These are phyloP conservation scores for Karalla daura DNA, from an alignment of 2,797 vertebrate genomes.

Conservation along the genomic window DNA sequence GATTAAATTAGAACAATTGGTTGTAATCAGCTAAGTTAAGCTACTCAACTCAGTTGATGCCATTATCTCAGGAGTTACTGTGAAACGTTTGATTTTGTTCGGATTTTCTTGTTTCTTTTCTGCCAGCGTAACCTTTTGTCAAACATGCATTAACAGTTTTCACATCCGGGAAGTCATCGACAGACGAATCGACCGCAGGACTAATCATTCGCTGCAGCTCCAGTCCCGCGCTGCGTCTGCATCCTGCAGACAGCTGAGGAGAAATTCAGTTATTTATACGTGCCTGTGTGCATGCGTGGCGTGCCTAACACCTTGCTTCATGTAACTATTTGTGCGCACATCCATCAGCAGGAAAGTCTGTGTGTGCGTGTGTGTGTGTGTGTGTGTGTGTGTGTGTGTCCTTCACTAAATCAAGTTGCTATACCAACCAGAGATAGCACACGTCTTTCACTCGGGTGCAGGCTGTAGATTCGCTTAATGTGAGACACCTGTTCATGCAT, in stretches of 20 bases:
- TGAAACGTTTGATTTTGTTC: too few relatives aligned
- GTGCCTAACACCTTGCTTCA: constrained; percentile 22
- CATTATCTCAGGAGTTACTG: too few relatives aligned
- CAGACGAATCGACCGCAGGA: too few relatives aligned
- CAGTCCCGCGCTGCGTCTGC: not conserved
- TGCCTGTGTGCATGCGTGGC: not conserved
- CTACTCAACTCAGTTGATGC: too few relatives aligned
- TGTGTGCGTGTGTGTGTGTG: too few relatives aligned
- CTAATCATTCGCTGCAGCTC: too few relatives aligned
- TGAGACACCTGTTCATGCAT: constrained; percentile 44
- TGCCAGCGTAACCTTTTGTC: too few relatives aligned
- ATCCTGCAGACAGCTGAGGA: constrained; percentile 15
- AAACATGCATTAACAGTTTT: too few relatives aligned
- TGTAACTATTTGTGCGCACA: constrained; percentile 31
- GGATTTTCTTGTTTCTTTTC: too few relatives aligned
- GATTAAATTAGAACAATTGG: too few relatives aligned
- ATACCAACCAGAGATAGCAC: constrained; percentile 72
- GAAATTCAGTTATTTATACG: constrained; percentile 23
- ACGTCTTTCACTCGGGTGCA: constrained; percentile 74
- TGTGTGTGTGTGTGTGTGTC: constrained; percentile 15
- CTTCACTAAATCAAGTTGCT: constrained; percentile 78
- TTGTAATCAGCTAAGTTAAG: too few relatives aligned
- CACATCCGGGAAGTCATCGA: too few relatives aligned
- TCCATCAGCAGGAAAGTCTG: constrained; percentile 35
- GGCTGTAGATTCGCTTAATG: constrained; percentile 72